These are phyloP conservation scores for Pelochelys cantorii DNA, from an alignment of 2,797 vertebrate genomes.

Conservation along the genomic window DNA sequence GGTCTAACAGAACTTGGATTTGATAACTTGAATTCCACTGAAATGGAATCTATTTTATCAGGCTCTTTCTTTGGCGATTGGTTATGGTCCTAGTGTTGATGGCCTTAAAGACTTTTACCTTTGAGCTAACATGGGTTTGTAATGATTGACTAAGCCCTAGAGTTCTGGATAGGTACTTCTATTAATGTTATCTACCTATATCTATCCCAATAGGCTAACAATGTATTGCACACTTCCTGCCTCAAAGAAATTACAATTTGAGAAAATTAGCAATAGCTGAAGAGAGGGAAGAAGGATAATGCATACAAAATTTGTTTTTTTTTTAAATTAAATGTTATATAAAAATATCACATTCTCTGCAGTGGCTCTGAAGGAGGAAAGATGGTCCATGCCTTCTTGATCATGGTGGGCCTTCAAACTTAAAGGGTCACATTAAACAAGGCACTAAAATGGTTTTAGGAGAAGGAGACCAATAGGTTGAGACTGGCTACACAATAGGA, in stretches of 20 bases:
- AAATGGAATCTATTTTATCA: background rate
- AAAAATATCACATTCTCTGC: background rate
- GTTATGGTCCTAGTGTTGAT: background rate
- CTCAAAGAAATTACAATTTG: background rate
- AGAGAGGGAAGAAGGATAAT: background rate
- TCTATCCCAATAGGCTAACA: background rate
- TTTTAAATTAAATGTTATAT: background rate
- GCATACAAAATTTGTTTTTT: background rate
- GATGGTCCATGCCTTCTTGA: background rate
- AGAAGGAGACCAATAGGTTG: background rate
- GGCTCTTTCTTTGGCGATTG: background rate
- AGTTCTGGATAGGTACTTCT: background rate
- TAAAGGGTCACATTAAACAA: background rate
- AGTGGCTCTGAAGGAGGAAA: background rate
- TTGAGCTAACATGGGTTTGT: background rate
- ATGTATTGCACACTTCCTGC: background rate
- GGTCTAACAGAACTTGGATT: background rate
- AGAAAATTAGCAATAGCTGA: background rate
- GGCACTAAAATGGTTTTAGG: background rate
- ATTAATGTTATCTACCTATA: background rate
- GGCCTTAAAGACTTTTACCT: background rate
- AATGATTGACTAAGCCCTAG: background rate
- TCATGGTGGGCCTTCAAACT: background rate
- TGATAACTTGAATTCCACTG: background rate
- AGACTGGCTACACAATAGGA: background rate